Base-by-base conservation (phyloP, 2,113 vertebrate genomes). In the Dromas ardeola region DNA sequence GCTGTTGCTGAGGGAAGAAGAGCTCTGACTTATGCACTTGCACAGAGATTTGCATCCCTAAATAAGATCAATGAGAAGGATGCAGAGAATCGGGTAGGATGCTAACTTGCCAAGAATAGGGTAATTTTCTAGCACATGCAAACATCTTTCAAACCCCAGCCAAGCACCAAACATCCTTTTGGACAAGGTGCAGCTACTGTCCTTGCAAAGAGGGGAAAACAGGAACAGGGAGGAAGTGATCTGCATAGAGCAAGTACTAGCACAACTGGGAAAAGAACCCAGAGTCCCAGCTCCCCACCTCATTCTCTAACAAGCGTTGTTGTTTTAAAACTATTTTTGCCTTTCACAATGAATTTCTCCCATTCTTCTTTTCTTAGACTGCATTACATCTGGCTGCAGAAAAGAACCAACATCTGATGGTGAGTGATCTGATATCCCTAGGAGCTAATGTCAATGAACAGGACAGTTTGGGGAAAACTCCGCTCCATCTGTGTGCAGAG, bases 401-500 rank as follows among this genome's bases (percentile, higher is more conserved):
- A 89, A 98, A 97, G 96, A 99, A 99, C 96, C 98, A 99, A 17
- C 98, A 99, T 58, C 95, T 99, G 45, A 98, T 99, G 93, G 98
- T 98, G 72, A 97, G 97, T 2, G 99, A 99, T 91, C 97, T 99
- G 88, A 98, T 99, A 82, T 85, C 53, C 25, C 87, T 99, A 14
- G 99, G 99, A 25, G 98, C 99, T n/a, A 95, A 96, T 1, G 72
- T 99, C 94, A 99, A 98, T 0, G 97, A 96, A 59, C 98, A 76
- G 10, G 98, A 99, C 95, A 62, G 77, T 4, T 79, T 53, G 2
- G 98, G 98, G 40, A 99, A 98, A 96, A 99, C 99, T 2, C 98
- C 99, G 2, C 97, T 99, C 23, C 99, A 99, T 42, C 97, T 99
- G 53, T 98, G 99, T 25, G 98, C 99, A 38, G 98, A 99, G 93